phyloP scores from a whole-genome alignment of 2,888 invertebrate genomes.

The Plagiodera versicolora region DNA sequence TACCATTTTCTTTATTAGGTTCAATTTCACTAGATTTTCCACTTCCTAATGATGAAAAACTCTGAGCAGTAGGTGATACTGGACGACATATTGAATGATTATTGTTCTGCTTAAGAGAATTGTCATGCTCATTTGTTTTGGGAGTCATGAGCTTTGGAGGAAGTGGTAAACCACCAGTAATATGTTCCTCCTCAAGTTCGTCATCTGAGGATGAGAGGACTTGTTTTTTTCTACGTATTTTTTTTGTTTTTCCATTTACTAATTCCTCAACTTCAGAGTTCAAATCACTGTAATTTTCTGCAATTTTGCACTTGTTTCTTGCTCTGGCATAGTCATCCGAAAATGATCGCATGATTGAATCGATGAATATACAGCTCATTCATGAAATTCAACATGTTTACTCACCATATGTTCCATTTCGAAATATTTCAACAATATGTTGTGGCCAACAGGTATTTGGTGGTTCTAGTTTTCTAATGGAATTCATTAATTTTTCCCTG shows the following conservation, averaged over 20 bases:
- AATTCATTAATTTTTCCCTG: not conserved
- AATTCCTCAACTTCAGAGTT: not conserved
- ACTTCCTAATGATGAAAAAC: not conserved
- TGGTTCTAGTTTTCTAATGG: slow-evolving; percentile 6
- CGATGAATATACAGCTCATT: not conserved
- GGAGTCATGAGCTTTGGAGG: not conserved
- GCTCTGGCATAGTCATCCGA: not conserved
- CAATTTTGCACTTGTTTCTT: not conserved
- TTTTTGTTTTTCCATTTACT: not conserved
- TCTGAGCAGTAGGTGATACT: slow-evolving; percentile 3
- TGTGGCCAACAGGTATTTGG: slow-evolving; percentile 14
- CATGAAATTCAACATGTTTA: not conserved
- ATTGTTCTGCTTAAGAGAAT: not conserved
- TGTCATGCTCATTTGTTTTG: not conserved
- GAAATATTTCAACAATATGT: slow-evolving; percentile 8
- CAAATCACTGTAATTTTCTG: not conserved
- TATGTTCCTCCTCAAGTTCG: not conserved
- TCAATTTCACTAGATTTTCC: not conserved
- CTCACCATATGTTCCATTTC: slow-evolving; percentile 16
- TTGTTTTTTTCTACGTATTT: slow-evolving; percentile 1
- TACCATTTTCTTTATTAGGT: not conserved
- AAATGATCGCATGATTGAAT: not conserved
- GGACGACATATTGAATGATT: not conserved
- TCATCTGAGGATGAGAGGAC: not conserved
- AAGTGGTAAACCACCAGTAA: not conserved